A percentile compares a stretch with the other conserved stretches of the same genome.
Conservation (phyloP, 2,113 vertebrate genomes). For the Sisor rabdophorus region DNA sequence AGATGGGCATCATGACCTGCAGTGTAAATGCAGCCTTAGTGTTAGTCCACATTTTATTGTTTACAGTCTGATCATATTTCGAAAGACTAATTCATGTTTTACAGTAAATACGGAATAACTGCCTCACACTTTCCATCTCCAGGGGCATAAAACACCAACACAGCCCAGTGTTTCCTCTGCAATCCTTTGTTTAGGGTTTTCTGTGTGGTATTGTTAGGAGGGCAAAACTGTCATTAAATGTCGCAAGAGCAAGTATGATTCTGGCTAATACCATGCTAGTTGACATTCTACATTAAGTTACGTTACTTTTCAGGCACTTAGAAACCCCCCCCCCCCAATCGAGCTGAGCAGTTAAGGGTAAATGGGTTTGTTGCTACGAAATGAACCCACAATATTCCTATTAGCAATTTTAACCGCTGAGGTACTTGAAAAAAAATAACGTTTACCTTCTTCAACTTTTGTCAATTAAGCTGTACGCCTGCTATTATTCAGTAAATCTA, state of each 20-base stretch:
- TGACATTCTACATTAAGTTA: neutral
- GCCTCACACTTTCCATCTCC: constrained; percentile 7
- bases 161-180: neutral
- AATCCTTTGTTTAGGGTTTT: constrained; percentile 4
- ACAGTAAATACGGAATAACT: neutral
- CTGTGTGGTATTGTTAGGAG: neutral
- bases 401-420: no score
- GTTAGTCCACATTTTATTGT: neutral
- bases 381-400: no score
- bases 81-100: neutral
- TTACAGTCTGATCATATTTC: neutral
- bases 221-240: no score
- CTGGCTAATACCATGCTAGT: neutral
- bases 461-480: no score
- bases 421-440: no score
- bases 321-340: no score
- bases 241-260: neutral
- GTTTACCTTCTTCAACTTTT: no score
- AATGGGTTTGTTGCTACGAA: no score
- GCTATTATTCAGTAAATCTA: neutral
- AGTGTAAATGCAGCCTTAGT: no score
- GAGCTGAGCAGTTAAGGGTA: no score
- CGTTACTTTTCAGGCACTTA: no score
- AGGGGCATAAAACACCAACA: neutral
- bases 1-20: no score